These are phyloP conservation scores for Macropis europaea DNA, from an alignment of 2,888 invertebrate species.

Conservation along the genomic window DNA sequence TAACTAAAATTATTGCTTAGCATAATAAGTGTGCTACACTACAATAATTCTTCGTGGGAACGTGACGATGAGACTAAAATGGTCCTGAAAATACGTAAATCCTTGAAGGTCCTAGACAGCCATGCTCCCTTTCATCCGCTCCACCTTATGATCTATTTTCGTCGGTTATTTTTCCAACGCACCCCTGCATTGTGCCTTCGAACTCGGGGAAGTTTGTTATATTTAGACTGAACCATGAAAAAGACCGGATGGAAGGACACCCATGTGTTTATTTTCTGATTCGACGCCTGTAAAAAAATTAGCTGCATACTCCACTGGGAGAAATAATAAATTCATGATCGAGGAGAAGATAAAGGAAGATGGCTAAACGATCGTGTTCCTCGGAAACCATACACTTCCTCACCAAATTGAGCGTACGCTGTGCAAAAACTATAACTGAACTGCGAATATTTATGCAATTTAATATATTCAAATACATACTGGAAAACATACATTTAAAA, in stretches of 20 bases:
- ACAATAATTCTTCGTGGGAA: too few species aligned
- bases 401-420: too few species aligned
- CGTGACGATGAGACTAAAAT: too few species aligned
- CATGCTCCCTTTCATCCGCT: conserved; percentile 3
- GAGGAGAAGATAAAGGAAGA: background rate
- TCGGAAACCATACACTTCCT: too few species aligned
- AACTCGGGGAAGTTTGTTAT: conserved; percentile 41
- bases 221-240: conserved; percentile 56
- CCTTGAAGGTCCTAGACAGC: conserved; percentile 23
- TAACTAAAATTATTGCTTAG: too few species aligned
- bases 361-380: background rate
- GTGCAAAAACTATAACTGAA: too few species aligned
- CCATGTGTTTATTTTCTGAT: conserved; percentile 52
- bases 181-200: conserved; percentile 48
- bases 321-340: conserved; percentile 22
- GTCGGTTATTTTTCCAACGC: conserved; percentile 58
- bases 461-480: too few species aligned
- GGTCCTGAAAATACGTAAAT: background rate
- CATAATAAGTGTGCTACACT: too few species aligned
- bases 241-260: conserved; percentile 55
- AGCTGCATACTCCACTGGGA: conserved; percentile 1
- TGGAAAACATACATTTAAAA: too few species aligned
- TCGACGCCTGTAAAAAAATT: conserved; percentile 30
- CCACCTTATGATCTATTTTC: conserved; percentile 54
- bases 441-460: too few species aligned